These are phyloP conservation scores for Dromiciops gliroides DNA, from an alignment of 2,113 vertebrate species.

Conservation along the genomic window DNA sequence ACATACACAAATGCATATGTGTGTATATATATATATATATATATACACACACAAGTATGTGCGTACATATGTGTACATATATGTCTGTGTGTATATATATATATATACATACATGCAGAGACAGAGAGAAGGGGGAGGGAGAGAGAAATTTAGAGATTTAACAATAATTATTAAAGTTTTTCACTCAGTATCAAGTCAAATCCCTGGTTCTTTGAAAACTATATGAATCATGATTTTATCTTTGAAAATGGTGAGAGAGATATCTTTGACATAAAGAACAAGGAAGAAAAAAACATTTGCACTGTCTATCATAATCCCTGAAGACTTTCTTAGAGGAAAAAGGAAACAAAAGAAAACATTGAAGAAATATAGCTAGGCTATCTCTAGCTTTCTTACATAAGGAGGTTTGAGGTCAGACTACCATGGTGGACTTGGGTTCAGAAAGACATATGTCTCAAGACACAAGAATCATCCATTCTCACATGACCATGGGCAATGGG, in stretches of 20 bases:
- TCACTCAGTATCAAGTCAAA: background rate
- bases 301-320: background rate
- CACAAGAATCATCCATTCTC: too few relatives aligned
- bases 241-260: background rate
- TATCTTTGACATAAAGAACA: background rate
- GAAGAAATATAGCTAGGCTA: background rate
- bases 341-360: background rate
- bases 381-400: background rate
- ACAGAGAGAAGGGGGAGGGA: too few relatives aligned
- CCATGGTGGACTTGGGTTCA: background rate
- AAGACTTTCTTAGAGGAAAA: background rate
- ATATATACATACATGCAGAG: background rate
- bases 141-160: too few relatives aligned
- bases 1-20: too few relatives aligned
- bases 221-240: background rate
- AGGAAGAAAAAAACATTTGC: background rate
- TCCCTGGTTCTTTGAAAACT: background rate
- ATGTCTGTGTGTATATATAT: too few relatives aligned
- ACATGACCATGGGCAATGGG: background rate
- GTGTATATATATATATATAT: too few relatives aligned
- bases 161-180: background rate
- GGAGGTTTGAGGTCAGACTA: background rate
- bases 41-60: background rate
- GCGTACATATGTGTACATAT: too few relatives aligned
- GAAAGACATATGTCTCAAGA: background rate